phyloP scores from a whole-genome alignment of 2,113 vertebrate species.

The Plectropomus leopardus region DNA sequence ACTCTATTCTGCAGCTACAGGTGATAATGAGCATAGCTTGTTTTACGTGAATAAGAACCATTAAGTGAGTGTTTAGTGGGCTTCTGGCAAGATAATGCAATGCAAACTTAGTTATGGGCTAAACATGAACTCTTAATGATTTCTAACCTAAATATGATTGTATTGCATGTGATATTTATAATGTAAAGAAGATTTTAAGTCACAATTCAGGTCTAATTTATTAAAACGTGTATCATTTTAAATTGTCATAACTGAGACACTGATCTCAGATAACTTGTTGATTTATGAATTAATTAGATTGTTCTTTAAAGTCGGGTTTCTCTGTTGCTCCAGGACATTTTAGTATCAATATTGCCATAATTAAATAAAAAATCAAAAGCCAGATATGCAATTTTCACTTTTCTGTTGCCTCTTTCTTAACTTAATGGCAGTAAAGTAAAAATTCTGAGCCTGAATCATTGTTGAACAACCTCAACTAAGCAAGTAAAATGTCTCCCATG shows the following conservation, averaged over 20 bases:
- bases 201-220: background rate
- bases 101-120: slow-evolving; percentile 18
- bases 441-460: slow-evolving; percentile 36
- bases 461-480: slow-evolving; percentile 33
- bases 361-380: slow-evolving; percentile 30
- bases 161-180: background rate
- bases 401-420: background rate
- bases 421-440: slow-evolving; percentile 34
- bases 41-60: slow-evolving; percentile 45
- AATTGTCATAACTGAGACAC: background rate
- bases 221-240: background rate
- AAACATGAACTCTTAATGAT: background rate
- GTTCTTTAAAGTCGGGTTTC: background rate
- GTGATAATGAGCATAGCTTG: slow-evolving; percentile 49
- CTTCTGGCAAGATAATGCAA: slow-evolving; percentile 14
- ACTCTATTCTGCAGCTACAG: slow-evolving; percentile 44
- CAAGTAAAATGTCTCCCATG: slow-evolving; percentile 30
- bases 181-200: background rate
- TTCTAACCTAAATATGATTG: background rate
- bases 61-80: slow-evolving; percentile 29
- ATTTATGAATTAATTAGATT: background rate
- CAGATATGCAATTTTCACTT: background rate
- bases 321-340: background rate
- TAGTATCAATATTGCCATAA: background rate
- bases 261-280: background rate